Percentiles rank a stretch among this genome's conserved stretches.
Evolutionary conservation across 2,888 invertebrate genomes (phyloP).

Genomic region (Anthrax anthrax): DNA sequence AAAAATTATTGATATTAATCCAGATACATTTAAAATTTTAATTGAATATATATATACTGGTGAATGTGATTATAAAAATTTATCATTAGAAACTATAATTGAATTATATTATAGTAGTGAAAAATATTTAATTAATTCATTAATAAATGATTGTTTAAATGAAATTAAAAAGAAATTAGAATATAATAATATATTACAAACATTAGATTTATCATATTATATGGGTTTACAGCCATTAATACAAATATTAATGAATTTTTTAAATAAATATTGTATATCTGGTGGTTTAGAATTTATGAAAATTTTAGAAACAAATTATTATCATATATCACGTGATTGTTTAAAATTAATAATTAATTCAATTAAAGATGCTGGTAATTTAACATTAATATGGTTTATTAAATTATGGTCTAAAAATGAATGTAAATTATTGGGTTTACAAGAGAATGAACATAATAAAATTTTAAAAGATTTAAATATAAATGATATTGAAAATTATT

Average conservation of each 20-base stretch:
- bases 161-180: conserved; percentile 26
- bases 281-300: conserved; percentile 24
- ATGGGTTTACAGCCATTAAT: conserved; percentile 26
- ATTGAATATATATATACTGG: conserved; percentile 30
- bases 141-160: conserved; percentile 21
- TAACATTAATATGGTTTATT: conserved; percentile 26
- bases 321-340: conserved; percentile 31
- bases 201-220: conserved; percentile 27
- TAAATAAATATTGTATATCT: conserved; percentile 26
- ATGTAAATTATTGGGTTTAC: conserved; percentile 21
- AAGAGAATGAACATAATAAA: conserved; percentile 19
- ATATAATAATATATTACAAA: conserved; percentile 29
- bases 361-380: conserved; percentile 17
- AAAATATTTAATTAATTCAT: conserved; percentile 28
- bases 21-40: conserved; percentile 31
- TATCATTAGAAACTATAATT: conserved; percentile 25
- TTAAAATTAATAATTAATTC: conserved; percentile 25
- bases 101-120: conserved; percentile 32
- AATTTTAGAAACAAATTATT: conserved; percentile 25
- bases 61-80: conserved; percentile 20
- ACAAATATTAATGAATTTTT: conserved; percentile 25
- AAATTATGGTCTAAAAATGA: conserved; percentile 31
- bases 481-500: conserved; percentile 2
- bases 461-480: conserved; percentile 20
- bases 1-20: conserved; percentile 32